A percentile compares a stretch with the other conserved stretches of the same genome.
Conservation (phyloP, 2,113 vertebrate genomes). For the Oplegnathus fasciatus region DNA sequence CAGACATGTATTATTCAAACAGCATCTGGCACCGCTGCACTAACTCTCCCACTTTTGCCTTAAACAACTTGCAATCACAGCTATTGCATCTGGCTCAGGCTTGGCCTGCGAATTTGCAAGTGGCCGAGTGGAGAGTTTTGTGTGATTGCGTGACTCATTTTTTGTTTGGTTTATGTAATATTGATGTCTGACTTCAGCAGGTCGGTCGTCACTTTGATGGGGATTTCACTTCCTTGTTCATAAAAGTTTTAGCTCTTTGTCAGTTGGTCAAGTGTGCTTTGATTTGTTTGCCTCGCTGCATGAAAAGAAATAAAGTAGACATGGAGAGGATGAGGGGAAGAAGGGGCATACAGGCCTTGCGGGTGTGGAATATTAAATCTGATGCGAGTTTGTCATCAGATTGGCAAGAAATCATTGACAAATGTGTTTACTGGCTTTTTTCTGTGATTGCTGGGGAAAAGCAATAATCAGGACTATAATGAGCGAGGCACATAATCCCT, state of each 20-base stretch:
- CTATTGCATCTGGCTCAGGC: slow-evolving; percentile 29
- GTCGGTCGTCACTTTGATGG: neutral
- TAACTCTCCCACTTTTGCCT: slow-evolving; percentile 4
- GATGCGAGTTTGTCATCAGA: slow-evolving; percentile 58
- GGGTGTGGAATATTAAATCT: slow-evolving; percentile 53
- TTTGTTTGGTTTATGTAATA: slow-evolving; percentile 19
- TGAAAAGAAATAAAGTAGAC: slow-evolving; percentile 14
- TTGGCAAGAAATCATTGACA: slow-evolving; percentile 72
- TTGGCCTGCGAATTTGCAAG: neutral
- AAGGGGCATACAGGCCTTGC: neutral
- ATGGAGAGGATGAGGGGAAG: neutral
- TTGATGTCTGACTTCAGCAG: slow-evolving; percentile 15
- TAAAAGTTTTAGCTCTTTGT: slow-evolving; percentile 14
- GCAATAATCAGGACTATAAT: slow-evolving; percentile 81
- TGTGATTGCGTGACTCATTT: slow-evolving; percentile 8
- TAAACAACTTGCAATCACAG: slow-evolving; percentile 11
- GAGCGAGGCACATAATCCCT: slow-evolving; percentile 71
- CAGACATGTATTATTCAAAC: slow-evolving; percentile 62
- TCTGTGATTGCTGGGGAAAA: slow-evolving; percentile 73
- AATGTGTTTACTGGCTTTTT: slow-evolving; percentile 75
- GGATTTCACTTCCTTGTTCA: slow-evolving; percentile 14
- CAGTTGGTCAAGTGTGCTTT: slow-evolving; percentile 8
- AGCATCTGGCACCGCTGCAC: slow-evolving; percentile 55
- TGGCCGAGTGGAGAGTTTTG: slow-evolving; percentile 3
- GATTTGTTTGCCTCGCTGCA: slow-evolving; percentile 31